Evolutionary conservation across 2,113 vertebrate species (phyloP).

Genomic region (Rallus limicola): DNA sequence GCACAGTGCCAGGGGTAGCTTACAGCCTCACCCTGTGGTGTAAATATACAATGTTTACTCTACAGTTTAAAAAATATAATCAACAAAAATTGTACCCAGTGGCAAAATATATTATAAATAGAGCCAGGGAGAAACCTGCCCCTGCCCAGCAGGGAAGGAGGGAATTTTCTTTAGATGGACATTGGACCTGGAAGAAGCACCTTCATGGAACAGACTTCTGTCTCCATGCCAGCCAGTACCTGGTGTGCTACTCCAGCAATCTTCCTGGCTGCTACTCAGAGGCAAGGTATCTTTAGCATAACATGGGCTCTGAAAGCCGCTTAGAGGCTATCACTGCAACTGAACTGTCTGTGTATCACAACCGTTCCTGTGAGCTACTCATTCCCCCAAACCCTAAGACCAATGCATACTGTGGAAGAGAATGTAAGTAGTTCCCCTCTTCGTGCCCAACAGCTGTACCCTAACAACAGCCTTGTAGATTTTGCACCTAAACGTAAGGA

Average conservation of each 20-base stretch:
- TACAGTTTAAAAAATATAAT: no score
- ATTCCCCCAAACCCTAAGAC: neutral
- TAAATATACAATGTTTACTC: neutral
- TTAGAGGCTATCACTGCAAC: neutral
- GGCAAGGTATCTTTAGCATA: neutral
- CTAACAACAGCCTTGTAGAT: neutral
- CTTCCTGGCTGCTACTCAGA: neutral
- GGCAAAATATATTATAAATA: neutral
- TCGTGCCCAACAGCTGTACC: neutral
- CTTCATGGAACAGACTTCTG: neutral
- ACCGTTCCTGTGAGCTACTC: neutral
- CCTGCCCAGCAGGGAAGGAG: neutral
- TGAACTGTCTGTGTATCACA: neutral
- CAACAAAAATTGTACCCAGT: rapidly evolving
- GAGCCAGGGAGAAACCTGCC: neutral
- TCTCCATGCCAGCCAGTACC: neutral
- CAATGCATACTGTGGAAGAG: neutral
- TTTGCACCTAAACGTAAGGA: rapidly evolving
- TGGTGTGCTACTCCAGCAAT: neutral
- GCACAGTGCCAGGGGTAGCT: neutral
- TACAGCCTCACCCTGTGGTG: neutral
- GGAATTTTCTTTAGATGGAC: neutral
- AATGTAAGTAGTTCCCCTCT: neutral
- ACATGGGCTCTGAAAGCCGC: neutral
- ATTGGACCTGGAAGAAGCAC: neutral